These are phyloP conservation scores for Aplidium turbinatum DNA, from an alignment of 23 tunicate genomes.

Conservation along the genomic window DNA sequence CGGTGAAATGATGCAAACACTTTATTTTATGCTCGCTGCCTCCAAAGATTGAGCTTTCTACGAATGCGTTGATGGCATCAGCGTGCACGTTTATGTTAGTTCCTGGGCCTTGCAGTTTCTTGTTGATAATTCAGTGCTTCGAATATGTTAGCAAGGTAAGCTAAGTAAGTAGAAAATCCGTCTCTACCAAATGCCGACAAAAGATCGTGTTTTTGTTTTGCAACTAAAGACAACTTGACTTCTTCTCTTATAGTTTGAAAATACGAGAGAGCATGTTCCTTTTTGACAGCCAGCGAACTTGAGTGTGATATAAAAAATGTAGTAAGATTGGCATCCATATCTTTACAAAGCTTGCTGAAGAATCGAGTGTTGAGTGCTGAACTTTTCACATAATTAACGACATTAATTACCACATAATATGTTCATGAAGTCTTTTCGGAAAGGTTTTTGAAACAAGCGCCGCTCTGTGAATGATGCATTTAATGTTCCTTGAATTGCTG, in stretches of 20 bases:
- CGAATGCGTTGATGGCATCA: no score
- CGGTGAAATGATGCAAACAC: no score
- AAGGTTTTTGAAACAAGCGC: constrained; percentile 47
- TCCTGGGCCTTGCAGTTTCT: no score
- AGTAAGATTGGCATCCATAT: constrained; percentile 40
- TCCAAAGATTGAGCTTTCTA: constrained; percentile 10
- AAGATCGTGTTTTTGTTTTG: constrained; percentile 15
- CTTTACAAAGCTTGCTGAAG: no score
- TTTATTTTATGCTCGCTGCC: constrained; percentile 1
- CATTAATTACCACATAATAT: constrained; percentile 42
- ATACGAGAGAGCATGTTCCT: no score
- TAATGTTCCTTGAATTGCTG: constrained; percentile 43
- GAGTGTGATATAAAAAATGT: constrained; percentile 26
- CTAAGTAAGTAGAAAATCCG: constrained; percentile 26
- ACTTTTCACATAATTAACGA: constrained; percentile 43
- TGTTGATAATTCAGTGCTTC: no score
- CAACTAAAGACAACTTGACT: constrained; percentile 42
- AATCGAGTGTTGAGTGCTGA: constrained; percentile 36
- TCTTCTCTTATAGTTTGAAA: constrained; percentile 19
- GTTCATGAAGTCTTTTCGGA: constrained; percentile 42
- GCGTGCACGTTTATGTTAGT: neutral
- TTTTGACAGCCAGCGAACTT: constrained; percentile 18
- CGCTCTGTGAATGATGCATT: constrained; percentile 38
- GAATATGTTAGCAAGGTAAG: no score
- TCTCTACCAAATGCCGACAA: constrained; percentile 20